These are phyloP conservation scores for Julus scandinavius DNA, from an alignment of 2,888 invertebrate genomes.

Conservation along the genomic window DNA sequence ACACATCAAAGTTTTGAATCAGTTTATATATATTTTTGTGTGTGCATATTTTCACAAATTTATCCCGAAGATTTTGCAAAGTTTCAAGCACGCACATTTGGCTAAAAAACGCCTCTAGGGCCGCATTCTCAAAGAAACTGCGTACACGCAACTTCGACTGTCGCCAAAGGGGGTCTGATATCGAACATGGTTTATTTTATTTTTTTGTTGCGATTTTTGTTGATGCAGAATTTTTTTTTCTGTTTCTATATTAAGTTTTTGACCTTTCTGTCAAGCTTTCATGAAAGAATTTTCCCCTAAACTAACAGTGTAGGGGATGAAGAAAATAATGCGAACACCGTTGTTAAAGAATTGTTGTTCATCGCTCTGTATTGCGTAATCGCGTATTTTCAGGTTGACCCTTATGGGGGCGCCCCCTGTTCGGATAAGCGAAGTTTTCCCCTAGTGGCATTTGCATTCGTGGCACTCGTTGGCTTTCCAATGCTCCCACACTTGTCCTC, in stretches of 20 bases:
- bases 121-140: background rate
- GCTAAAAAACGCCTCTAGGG: background rate
- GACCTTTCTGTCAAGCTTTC: background rate
- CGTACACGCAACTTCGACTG: background rate
- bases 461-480: slow-evolving; percentile 39
- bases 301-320: too few relatives aligned
- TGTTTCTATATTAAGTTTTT: background rate
- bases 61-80: background rate
- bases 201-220: background rate
- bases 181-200: background rate
- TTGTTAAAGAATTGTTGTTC: background rate
- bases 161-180: background rate
- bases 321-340: too few relatives aligned
- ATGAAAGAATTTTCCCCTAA: background rate
- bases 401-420: background rate
- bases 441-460: slow-evolving; percentile 8
- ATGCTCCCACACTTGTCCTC: slow-evolving; percentile 23
- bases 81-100: background rate
- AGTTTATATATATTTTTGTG: too few relatives aligned
- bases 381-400: background rate
- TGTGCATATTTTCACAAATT: too few relatives aligned
- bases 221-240: too few relatives aligned
- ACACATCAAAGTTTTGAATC: too few relatives aligned
- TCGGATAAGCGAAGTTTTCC: background rate
- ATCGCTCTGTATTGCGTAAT: background rate